Evolutionary conservation across 2,888 invertebrate genomes (phyloP).

Genomic region (Zygaena filipendulae): DNA sequence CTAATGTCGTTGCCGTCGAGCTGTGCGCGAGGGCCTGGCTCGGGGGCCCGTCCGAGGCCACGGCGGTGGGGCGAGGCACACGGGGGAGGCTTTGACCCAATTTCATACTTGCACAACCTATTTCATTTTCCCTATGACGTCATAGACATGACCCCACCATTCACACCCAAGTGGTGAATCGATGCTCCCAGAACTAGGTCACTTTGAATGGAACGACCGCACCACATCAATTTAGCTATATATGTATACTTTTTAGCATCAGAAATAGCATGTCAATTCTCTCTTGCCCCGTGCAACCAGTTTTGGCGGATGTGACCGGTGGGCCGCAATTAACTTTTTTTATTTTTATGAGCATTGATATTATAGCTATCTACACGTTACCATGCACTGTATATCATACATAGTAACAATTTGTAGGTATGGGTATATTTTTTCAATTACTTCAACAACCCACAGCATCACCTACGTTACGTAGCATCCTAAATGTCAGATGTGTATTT

Average conservation of each 20-base stretch:
- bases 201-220: conserved; percentile 50
- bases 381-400: no score
- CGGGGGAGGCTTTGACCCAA: conserved; percentile 41
- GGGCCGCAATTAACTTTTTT: conserved; percentile 30
- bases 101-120: conserved; percentile 50
- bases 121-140: conserved; percentile 57
- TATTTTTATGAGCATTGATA: no score
- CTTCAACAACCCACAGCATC: no score
- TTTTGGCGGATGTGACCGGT: conserved; percentile 29
- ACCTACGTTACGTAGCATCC: no score
- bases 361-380: no score
- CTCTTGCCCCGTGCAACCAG: conserved; percentile 29
- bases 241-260: conserved; percentile 52
- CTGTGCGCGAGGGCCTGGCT: conserved; percentile 12
- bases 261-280: conserved; percentile 15
- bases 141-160: conserved; percentile 50
- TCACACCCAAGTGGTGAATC: conserved; percentile 56
- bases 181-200: conserved; percentile 54
- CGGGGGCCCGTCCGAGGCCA: conserved; percentile 18
- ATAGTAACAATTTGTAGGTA: no score
- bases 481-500: no score
- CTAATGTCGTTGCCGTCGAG: conserved; percentile 18
- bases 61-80: conserved; percentile 18
- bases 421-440: no score
- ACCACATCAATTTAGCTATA: no score